Evolutionary conservation across 2,888 invertebrate species (phyloP).

Genomic region (Papilio gigon): DNA sequence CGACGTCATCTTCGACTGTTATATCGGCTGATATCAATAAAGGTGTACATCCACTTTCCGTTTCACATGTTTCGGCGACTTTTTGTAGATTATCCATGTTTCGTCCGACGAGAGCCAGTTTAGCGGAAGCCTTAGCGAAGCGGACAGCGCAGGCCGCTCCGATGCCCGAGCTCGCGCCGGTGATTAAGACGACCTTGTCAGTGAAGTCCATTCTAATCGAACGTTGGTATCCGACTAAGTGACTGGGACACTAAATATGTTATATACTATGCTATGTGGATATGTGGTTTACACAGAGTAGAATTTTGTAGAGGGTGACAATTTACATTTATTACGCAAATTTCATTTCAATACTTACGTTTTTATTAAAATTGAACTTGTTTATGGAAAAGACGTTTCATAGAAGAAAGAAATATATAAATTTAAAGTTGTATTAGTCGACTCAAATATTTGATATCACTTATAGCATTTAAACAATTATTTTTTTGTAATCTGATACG

Average conservation of each 20-base stretch:
- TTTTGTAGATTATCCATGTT: slow-evolving; percentile 61
- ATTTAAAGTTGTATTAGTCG: no score
- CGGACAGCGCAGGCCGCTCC: slow-evolving; percentile 65
- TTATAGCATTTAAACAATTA: no score
- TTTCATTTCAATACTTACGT: no score
- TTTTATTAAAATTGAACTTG: no score
- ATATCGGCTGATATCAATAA: slow-evolving; percentile 64
- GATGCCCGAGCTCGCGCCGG: slow-evolving; percentile 73
- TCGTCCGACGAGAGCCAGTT: slow-evolving; percentile 62
- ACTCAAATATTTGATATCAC: no score
- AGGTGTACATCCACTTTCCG: slow-evolving; percentile 56
- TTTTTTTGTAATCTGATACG: no score
- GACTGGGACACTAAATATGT: slow-evolving; percentile 28
- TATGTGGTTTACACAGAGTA: slow-evolving; percentile 33
- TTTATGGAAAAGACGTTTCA: no score
- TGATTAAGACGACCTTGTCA: slow-evolving; percentile 68
- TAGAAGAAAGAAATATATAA: no score
- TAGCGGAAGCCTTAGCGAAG: slow-evolving; percentile 63
- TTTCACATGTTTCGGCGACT: slow-evolving; percentile 59
- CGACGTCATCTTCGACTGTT: slow-evolving; percentile 57
- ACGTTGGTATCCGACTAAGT: slow-evolving; percentile 46
- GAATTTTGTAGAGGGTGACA: slow-evolving; percentile 11
- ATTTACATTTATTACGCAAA: not conserved
- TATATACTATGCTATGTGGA: slow-evolving; percentile 36
- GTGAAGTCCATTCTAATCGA: slow-evolving; percentile 65